Conservation (phyloP, 2,888 invertebrate genomes). For the Tachina lurida region DNA sequence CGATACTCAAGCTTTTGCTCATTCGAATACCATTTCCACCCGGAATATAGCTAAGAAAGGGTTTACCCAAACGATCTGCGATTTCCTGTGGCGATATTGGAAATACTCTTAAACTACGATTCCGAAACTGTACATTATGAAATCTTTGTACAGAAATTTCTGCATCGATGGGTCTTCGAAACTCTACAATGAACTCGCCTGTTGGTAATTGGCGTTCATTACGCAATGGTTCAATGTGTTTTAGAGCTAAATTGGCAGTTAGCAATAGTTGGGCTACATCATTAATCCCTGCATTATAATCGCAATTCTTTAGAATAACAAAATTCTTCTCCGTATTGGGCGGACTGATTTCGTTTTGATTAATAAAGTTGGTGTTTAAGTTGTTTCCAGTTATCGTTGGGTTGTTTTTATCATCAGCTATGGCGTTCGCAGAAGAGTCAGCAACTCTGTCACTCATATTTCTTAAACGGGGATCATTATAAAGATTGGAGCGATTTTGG, state of each 20-base stretch:
- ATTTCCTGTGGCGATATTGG: slow-evolving; percentile 87
- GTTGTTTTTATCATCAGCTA: slow-evolving; percentile 23
- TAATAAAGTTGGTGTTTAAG: slow-evolving; percentile 55
- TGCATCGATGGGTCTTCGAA: slow-evolving; percentile 88
- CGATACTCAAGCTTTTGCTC: slow-evolving; percentile 42
- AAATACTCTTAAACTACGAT: slow-evolving; percentile 77
- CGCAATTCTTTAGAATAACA: slow-evolving; percentile 89
- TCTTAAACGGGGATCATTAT: slow-evolving; percentile 75
- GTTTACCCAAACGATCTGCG: slow-evolving; percentile 81
- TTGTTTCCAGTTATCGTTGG: slow-evolving; percentile 8
- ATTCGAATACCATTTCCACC: slow-evolving; percentile 75
- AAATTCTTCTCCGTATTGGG: slow-evolving; percentile 84
- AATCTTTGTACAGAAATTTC: slow-evolving; percentile 80
- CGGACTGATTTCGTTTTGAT: slow-evolving; percentile 33
- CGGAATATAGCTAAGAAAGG: slow-evolving; percentile 80
- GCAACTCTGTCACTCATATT: slow-evolving; percentile 37
- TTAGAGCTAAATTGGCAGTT: slow-evolving; percentile 89
- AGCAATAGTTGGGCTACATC: slow-evolving; percentile 92
- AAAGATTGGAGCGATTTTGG: slow-evolving; percentile 48
- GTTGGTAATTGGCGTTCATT: slow-evolving; percentile 88
- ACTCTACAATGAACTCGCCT: slow-evolving; percentile 95
- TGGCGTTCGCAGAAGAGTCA: background rate
- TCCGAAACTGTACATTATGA: slow-evolving; percentile 83
- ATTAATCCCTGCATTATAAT: slow-evolving; percentile 89
- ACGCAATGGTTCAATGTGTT: slow-evolving; percentile 90